Evolutionary conservation across 2,888 invertebrate species (phyloP).

Genomic region (Agrochola lychnidis): DNA sequence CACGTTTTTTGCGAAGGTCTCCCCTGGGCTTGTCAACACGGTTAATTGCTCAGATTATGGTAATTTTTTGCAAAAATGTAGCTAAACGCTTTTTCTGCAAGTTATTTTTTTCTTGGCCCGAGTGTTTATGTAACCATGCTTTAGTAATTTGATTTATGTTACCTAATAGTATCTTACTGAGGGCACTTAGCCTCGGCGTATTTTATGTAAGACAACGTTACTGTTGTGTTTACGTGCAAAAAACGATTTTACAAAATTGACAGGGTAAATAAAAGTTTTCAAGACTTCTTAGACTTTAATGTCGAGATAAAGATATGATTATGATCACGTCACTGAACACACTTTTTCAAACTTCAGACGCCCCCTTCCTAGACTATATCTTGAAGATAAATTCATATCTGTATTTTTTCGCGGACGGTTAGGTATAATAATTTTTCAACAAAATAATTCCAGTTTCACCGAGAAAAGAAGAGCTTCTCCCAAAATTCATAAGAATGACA

Average conservation of each 20-base stretch:
- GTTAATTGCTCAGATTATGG: slow-evolving; percentile 68
- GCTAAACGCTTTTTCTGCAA: neutral
- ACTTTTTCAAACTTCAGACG: neutral
- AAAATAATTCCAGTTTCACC: neutral
- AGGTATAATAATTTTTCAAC: neutral
- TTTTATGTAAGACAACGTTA: neutral
- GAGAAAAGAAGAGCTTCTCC: neutral
- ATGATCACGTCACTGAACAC: neutral
- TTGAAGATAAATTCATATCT: neutral
- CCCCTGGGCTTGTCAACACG: slow-evolving; percentile 44
- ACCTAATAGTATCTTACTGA: neutral
- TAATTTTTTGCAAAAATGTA: slow-evolving; percentile 22
- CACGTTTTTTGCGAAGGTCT: slow-evolving; percentile 27
- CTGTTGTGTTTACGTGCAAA: neutral
- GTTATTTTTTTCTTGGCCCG: slow-evolving; percentile 6
- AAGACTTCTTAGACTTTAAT: neutral
- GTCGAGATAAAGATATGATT: neutral
- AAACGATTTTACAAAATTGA: neutral
- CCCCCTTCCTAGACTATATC: neutral
- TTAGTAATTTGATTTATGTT: neutral
- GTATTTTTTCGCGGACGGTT: neutral
- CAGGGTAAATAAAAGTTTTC: neutral
- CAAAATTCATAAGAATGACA: neutral
- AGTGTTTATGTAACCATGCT: neutral
- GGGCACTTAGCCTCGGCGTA: too few species aligned